Base-by-base conservation (phyloP, 2,888 invertebrate species). In the Hirtodrosophila trivittata region DNA sequence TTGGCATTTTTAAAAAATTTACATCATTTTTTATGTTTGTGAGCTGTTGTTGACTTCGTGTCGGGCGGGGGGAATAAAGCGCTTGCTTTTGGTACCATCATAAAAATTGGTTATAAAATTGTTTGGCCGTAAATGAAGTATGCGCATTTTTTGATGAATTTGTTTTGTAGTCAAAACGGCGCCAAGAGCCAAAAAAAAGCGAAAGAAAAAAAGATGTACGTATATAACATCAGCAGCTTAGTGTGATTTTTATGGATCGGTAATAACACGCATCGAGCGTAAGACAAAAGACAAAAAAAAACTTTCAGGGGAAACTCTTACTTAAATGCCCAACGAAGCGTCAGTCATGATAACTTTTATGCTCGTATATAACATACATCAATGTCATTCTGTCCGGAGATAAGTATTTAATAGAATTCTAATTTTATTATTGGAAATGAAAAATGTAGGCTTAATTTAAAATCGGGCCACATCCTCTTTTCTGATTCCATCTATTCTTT, bases 101-200 rank as follows among this genome's bases (percentile, higher is more conserved):
- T 78, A 76, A 78, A 83, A 78, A 78, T 78, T 70, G 78, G 78
- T 78, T 78, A 76, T 83, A 83, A 78, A 78, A 80, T 83, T 76
- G 77, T 83, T 78, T 77, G 59, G 77, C 77, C 68, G 78, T 77
- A 65, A 81, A 84, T 77, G 62, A 81, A 77, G 82, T 77, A 81
- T 63, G 65, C 63, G 56, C 65, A 54, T 84, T 57, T 81, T 71
- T 81, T 81, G 81, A 80, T 81, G 82, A 77, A 80, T 80, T 74
- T 77, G 72, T 75, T 81, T 77, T 74, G 66, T 54, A 60, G 64
- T 33, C 71, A 51, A 49, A 45, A n/a, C 47, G 71, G 62, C 73
- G 71, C 62, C 73, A 51, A 39, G 8, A 45, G 37, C 52, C 28
- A 56, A 13, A 9, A 13, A 51, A 43, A 66, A 28, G 1, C 9